phyloP scores from a whole-genome alignment of 2,888 invertebrate genomes.

The Callyntrura sp. region DNA sequence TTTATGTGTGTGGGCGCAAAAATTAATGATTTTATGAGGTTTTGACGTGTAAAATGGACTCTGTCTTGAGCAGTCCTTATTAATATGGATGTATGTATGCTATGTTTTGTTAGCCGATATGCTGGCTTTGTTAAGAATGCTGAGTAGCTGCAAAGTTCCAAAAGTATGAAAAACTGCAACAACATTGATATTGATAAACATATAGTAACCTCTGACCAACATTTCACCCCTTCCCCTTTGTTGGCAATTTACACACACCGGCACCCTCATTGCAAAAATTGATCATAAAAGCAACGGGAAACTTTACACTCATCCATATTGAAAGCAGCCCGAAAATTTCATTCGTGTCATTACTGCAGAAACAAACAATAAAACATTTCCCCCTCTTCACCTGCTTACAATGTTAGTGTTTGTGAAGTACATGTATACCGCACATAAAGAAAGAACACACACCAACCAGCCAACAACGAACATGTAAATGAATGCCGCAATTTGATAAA shows the following conservation, averaged over 20 bases:
- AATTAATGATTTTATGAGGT: slow-evolving; percentile 75
- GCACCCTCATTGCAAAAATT: not conserved
- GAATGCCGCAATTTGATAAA: too few relatives aligned
- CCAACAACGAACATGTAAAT: too few relatives aligned
- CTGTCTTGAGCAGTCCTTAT: slow-evolving; percentile 50
- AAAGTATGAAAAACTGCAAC: not conserved
- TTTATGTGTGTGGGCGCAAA: slow-evolving; percentile 80
- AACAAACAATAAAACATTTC: too few relatives aligned
- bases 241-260: slow-evolving; percentile 52
- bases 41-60: slow-evolving; percentile 80
- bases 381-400: too few relatives aligned
- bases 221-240: slow-evolving; percentile 1
- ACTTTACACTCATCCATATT: slow-evolving; percentile 18
- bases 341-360: slow-evolving; percentile 45
- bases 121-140: not conserved
- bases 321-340: slow-evolving; percentile 7
- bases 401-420: too few relatives aligned
- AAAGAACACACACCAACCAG: too few relatives aligned
- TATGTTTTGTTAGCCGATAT: not conserved
- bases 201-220: not conserved
- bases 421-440: too few relatives aligned
- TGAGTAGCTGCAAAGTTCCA: not conserved
- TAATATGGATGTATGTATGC: slow-evolving; percentile 26
- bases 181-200: too few relatives aligned
- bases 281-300: not conserved